phyloP scores from a whole-genome alignment of 2,113 vertebrate species.

The Pimephales promelas region DNA sequence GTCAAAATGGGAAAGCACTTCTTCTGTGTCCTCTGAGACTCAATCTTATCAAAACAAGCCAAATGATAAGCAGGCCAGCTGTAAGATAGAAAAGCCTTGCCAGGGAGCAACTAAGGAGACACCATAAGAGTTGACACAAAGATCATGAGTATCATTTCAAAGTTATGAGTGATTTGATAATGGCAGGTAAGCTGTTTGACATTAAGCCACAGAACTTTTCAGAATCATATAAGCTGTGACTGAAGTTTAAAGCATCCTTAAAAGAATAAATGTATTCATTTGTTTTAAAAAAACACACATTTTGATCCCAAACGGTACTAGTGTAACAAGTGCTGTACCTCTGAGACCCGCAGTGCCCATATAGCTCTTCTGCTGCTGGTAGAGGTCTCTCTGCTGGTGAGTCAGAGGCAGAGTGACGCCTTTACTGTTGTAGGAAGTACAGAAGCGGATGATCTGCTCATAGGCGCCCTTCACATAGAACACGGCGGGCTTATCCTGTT shows the following conservation, averaged over 20 bases:
- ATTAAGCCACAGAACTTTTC: not conserved
- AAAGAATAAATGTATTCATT: not conserved
- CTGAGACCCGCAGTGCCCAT: conserved; percentile 92
- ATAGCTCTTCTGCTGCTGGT: conserved; percentile 90
- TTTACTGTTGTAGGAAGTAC: conserved; percentile 86
- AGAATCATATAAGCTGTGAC: no score
- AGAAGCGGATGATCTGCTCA: conserved; percentile 91
- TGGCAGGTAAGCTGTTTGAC: not conserved
- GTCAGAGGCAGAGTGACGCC: conserved; percentile 78
- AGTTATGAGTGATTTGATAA: not conserved
- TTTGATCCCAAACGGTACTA: no score
- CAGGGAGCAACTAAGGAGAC: not conserved
- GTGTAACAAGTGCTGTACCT: conserved; percentile 72
- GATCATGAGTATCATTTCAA: not conserved
- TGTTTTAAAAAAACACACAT: no score
- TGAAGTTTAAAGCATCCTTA: no score
- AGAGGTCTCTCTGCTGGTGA: conserved; percentile 89
- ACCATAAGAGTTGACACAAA: not conserved
- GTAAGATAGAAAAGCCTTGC: not conserved
- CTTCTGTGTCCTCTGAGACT: not conserved
- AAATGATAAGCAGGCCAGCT: conserved; percentile 11
- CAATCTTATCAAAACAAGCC: conserved; percentile 1
- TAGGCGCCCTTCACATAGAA: conserved; percentile 96
- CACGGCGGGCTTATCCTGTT: conserved; percentile 85
- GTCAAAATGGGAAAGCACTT: not conserved